Evolutionary conservation across 2,113 vertebrate species (phyloP), one percentile per base, ranked within the genome.

Genomic region (Pseudopodoces humilis): DNA sequence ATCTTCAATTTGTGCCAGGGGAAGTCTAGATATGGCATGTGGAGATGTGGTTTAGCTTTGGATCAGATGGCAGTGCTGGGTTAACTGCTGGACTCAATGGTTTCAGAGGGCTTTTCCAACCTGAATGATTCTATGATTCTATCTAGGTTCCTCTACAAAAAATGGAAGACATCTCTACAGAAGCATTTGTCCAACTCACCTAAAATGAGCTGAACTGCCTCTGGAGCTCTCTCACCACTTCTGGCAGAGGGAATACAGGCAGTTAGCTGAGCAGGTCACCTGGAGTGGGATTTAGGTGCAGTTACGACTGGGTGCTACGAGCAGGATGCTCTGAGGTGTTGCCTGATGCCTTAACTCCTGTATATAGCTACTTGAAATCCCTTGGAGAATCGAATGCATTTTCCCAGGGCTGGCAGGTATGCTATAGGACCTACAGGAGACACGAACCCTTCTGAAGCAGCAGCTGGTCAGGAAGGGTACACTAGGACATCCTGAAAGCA

Each of bases 1-100:
- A n/a, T 46, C n/a, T 39, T 47, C 56, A 39, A 4, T 62, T 53
- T 47, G 46, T 0, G 0, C 10, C 19, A 30, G 41, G 46, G 39
- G 15, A 41, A 12, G 15, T n/a, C 39, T 53, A 44, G 20, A 13
- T 62, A 19, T 47, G 52, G 33, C 53, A 27, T 18, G 5, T 18
- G 30, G 35, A 41, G 60, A 20, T 1, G 5, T 62, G 55, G 33
- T 69, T 78, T 78, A 23, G 28, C 47, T 69, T n/a, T 62, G 62
- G 39, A 15, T 11, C 47, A 19, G 41, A 41, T 30, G 7, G 41
- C 28, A 62, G 28, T n/a, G 23, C 19, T 62, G 64, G 39, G 19
- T 39, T 53, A 23, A 62, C 28, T 62, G 33, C 55, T 53, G 55
- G 15, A 19, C 46, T 46, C 23, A n/a, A n/a, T 30, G 55, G n/a